A percentile compares a stretch with the other conserved stretches of the same genome.
Evolutionary conservation across 1,140 invertebrate species (phyloP).

Genomic region (Bombus vancouverensis): DNA sequence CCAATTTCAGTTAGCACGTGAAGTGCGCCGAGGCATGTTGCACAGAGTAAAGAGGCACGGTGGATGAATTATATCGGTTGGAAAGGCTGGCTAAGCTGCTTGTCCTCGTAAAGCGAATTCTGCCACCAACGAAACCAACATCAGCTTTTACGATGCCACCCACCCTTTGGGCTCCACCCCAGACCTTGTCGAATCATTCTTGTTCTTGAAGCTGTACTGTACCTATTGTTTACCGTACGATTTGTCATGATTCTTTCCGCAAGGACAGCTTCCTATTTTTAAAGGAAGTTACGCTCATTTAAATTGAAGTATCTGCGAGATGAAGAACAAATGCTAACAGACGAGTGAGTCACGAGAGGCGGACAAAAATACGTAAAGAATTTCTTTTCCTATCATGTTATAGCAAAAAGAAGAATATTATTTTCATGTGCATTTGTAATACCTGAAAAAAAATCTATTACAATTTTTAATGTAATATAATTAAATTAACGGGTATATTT

Average conservation of each 20-base stretch:
- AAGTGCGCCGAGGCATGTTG: constrained; percentile 47
- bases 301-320: neutral
- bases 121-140: constrained; percentile 45
- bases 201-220: constrained; percentile 4
- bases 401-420: too few species aligned
- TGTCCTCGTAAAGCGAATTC: constrained; percentile 64
- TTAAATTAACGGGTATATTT: too few species aligned
- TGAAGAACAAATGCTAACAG: too few species aligned
- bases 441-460: too few species aligned
- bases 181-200: constrained; percentile 45
- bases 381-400: too few species aligned
- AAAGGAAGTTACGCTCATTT: neutral
- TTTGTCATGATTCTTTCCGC: neutral
- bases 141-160: constrained; percentile 48
- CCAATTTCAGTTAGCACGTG: constrained; percentile 45
- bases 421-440: too few species aligned
- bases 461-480: too few species aligned
- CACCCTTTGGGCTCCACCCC: neutral
- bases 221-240: constrained; percentile 13
- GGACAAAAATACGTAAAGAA: too few species aligned
- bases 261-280: neutral
- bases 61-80: constrained; percentile 77
- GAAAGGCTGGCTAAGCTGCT: constrained; percentile 71
- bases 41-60: constrained; percentile 56
- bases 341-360: too few species aligned